Percentiles rank a stretch among this genome's conserved stretches.
Evolutionary conservation across 2,797 vertebrate genomes (phyloP).

Genomic region (Pristis pectinata): DNA sequence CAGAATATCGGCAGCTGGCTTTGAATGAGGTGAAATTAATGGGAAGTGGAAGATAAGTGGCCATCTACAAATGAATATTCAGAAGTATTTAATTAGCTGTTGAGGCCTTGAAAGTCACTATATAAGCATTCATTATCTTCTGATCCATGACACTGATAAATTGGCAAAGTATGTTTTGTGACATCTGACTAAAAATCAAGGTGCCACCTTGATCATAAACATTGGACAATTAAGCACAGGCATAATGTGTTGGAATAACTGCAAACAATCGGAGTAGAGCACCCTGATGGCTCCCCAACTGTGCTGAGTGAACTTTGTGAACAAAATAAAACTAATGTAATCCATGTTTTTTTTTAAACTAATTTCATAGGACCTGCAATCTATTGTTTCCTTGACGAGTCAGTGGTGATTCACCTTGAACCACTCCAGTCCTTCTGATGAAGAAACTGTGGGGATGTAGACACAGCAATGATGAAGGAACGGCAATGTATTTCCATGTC

Average conservation of each 20-base stretch:
- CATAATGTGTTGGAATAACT: not conserved
- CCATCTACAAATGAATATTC: not conserved
- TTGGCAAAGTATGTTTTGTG: not conserved
- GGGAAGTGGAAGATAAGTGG: not conserved
- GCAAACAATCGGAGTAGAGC: not conserved
- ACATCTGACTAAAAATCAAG: not conserved
- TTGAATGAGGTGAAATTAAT: not conserved
- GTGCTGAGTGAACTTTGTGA: not conserved
- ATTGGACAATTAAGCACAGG: not conserved
- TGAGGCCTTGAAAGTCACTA: not conserved
- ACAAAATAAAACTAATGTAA: not conserved
- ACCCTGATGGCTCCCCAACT: not conserved
- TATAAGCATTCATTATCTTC: not conserved
- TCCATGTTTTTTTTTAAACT: no score
- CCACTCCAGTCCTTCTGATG: no score
- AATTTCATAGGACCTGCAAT: no score
- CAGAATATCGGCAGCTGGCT: not conserved
- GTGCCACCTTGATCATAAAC: not conserved
- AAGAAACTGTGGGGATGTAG: no score
- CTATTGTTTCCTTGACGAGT: no score
- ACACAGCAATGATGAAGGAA: no score
- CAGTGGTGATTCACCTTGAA: no score
- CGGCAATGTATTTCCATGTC: no score
- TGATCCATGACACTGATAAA: not conserved
- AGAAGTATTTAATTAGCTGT: not conserved